Percentiles rank a stretch among this genome's conserved stretches.
Evolutionary conservation across 2,888 invertebrate species (phyloP).

Genomic region (Drosophila parthenogenetica): DNA sequence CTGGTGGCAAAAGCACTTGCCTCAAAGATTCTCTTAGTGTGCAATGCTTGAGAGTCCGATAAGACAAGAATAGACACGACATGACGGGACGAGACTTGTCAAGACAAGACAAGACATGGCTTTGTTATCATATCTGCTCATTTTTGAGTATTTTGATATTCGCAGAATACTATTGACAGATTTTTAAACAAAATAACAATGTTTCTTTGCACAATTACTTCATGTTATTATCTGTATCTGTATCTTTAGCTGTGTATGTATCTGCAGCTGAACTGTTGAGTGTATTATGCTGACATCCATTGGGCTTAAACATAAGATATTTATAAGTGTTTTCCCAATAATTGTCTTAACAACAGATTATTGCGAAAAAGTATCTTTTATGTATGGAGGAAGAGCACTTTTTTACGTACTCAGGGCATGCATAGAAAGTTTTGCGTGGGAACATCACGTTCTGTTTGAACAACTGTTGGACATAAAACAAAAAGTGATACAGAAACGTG

Average conservation of each 20-base stretch:
- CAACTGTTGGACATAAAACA: constrained; percentile 40
- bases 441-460: constrained; percentile 48
- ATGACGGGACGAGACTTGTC: constrained; percentile 7
- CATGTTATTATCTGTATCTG: not conserved
- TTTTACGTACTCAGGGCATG: not conserved
- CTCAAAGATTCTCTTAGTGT: constrained; percentile 7
- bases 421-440: constrained; percentile 37
- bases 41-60: not conserved
- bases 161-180: not conserved
- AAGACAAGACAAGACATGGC: constrained; percentile 24
- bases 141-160: constrained; percentile 11
- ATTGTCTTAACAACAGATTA: constrained; percentile 6
- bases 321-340: not conserved
- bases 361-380: not conserved
- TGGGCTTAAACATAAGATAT: not conserved
- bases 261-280: too few relatives aligned
- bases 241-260: constrained; percentile 8
- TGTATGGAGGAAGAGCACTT: not conserved
- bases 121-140: constrained; percentile 23
- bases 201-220: not conserved
- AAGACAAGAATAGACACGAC: constrained; percentile 27
- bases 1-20: constrained; percentile 14
- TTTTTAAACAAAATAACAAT: not conserved
- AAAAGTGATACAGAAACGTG: constrained; percentile 4
- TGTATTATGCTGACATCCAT: not conserved